phyloP scores from a whole-genome alignment of 2,888 invertebrate species.

The Lochmaea crataegi region DNA sequence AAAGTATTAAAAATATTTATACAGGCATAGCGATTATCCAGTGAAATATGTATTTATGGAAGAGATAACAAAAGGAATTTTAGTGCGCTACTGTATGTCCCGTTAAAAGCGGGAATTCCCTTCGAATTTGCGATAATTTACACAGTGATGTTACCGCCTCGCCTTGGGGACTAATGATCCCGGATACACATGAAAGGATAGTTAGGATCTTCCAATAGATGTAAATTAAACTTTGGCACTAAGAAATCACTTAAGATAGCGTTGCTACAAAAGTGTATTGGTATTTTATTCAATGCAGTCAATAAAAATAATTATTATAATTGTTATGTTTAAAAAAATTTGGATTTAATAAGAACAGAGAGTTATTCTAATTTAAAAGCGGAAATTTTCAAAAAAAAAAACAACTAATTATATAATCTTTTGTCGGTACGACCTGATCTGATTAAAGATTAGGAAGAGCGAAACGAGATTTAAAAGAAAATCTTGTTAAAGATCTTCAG shows the following conservation, averaged over 20 bases:
- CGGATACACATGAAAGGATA: constrained; percentile 2
- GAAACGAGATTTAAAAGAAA: too few relatives aligned
- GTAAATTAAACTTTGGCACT: constrained; percentile 5
- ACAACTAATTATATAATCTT: too few relatives aligned
- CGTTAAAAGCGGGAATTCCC: background rate
- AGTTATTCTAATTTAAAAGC: too few relatives aligned
- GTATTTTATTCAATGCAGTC: too few relatives aligned
- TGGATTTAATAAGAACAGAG: too few relatives aligned
- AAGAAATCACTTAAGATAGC: background rate
- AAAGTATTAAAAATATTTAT: too few relatives aligned
- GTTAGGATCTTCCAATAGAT: background rate
- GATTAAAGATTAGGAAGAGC: too few relatives aligned
- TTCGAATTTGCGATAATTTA: constrained; percentile 11
- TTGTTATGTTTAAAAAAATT: too few relatives aligned
- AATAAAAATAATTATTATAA: too few relatives aligned
- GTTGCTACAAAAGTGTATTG: background rate
- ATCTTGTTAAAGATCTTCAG: too few relatives aligned
- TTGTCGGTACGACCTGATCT: too few relatives aligned
- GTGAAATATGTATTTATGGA: background rate
- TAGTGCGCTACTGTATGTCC: background rate
- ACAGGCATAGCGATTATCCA: background rate
- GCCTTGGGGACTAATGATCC: constrained; percentile 6
- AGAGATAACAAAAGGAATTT: background rate
- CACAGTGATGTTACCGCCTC: background rate
- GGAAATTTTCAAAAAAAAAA: too few relatives aligned